Conservation (phyloP, 2,888 invertebrate genomes). For the Drosophila buzzatii region DNA sequence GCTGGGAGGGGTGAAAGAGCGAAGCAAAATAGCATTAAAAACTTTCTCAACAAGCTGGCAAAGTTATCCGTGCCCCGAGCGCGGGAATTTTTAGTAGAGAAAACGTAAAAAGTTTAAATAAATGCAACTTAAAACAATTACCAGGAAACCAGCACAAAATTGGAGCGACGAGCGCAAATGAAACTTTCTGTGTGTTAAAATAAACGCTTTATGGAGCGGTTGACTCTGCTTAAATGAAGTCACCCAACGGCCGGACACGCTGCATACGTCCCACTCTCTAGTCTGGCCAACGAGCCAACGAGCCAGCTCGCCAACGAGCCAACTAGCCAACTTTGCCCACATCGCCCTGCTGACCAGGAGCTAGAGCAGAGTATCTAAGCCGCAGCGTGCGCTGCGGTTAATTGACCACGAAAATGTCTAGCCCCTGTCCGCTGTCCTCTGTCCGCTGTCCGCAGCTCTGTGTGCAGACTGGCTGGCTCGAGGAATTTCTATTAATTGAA, state of each 20-base stretch:
- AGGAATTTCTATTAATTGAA: constrained; percentile 63
- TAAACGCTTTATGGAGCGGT: constrained; percentile 46
- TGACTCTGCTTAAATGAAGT: constrained; percentile 65
- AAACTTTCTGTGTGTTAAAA: constrained; percentile 56
- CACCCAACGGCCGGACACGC: constrained; percentile 44
- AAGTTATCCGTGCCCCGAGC: constrained; percentile 46
- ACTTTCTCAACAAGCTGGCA: constrained; percentile 56
- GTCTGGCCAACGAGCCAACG: background rate
- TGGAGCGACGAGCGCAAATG: constrained; percentile 40
- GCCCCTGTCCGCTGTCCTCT: background rate
- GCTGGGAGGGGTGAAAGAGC: constrained; percentile 1
- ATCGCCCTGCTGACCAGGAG: constrained; percentile 11
- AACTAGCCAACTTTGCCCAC: constrained; percentile 52
- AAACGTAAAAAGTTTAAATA: constrained; percentile 66
- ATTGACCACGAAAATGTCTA: constrained; percentile 61
- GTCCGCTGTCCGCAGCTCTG: background rate
- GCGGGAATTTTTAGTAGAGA: constrained; percentile 32
- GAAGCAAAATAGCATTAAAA: constrained; percentile 60
- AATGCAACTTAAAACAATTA: constrained; percentile 79
- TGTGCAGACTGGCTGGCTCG: constrained; percentile 9
- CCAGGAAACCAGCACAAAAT: constrained; percentile 60
- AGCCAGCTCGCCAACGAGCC: background rate
- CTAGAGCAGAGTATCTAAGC: constrained; percentile 20
- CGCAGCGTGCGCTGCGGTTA: constrained; percentile 53
- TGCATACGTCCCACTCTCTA: background rate